A percentile compares a stretch with the other conserved stretches of the same genome.
Conservation (phyloP, 2,113 vertebrate genomes). For the Oophaga pumilio region DNA sequence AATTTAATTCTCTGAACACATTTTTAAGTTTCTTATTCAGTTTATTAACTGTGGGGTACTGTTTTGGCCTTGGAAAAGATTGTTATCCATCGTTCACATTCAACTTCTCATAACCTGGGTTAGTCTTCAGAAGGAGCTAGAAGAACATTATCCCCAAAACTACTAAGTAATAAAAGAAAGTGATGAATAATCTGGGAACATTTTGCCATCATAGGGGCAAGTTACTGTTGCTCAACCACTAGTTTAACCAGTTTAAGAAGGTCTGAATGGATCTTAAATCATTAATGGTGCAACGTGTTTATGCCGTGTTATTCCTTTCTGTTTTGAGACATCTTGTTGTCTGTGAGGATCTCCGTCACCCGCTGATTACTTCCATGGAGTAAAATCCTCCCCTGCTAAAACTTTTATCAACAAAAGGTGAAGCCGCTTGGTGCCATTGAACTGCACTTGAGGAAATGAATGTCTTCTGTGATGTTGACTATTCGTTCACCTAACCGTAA, state of each 20-base stretch:
- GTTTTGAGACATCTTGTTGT: neutral
- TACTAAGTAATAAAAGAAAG: neutral
- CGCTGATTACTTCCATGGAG: neutral
- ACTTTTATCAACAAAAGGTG: conserved; percentile 6
- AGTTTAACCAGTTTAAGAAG: neutral
- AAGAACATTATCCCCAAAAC: neutral
- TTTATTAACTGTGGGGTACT: no score
- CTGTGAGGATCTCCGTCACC: no score
- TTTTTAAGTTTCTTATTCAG: no score
- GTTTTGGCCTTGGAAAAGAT: no score
- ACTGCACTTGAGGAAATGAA: conserved; percentile 22
- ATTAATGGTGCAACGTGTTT: neutral
- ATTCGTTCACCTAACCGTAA: conserved; percentile 27
- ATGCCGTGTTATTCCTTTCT: neutral
- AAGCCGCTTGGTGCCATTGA: conserved; percentile 31
- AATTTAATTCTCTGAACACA: no score
- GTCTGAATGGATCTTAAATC: neutral
- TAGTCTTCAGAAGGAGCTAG: no score
- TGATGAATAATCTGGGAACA: neutral
- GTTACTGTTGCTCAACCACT: neutral
- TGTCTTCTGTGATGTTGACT: conserved; percentile 20
- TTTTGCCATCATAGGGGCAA: neutral
- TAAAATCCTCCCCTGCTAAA: neutral
- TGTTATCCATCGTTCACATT: no score
- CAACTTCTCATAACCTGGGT: no score